Evolutionary conservation across 2,797 vertebrate genomes (phyloP), one percentile per base, ranked within the genome.

Genomic region (Neomorphus geoffroyi): DNA sequence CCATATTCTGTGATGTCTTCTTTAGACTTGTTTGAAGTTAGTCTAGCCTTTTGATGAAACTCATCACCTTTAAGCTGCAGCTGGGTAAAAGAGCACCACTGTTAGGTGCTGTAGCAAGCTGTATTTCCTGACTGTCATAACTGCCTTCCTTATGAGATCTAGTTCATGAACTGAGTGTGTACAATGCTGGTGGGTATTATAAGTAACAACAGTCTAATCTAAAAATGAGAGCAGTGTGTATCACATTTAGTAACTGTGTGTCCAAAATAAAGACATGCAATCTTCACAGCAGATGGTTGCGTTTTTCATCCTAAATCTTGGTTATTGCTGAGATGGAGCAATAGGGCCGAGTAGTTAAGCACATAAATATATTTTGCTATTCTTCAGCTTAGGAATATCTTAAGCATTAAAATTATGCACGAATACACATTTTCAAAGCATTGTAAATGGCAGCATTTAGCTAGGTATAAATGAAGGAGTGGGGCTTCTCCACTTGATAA

Each of bases 1-100:
- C n/a, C 4, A 0, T 66, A 10, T 46, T 32, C 10, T 24, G 13
- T 2, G 5, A 13, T 51, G 43, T n/a, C 28, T 80, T 56, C 2
- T 4, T n/a, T n/a, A 15, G 58, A 11, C 9, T 84, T 78, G 5
- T 53, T 80, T 83, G 18, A 39, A 33, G 11, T 64, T n/a, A 69
- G 23, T 35, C n/a, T 48, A 30, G 16, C 19, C 21, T 90, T 75
- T 41, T 60, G 33, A 19, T 84, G 41, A 65, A 80, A 69, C 18
- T 57, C 7, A 6, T 66, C 10, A 18, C 56, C 23, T 78, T 46
- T 53, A 78, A 78, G 30, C 45, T 64, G 53, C 27, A 86, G 10
- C 23, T 84, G 43, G 18, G 26, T 65, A 6, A 73, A 81, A 88
- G 30, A 30, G 8, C 28, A 64, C 15, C 5, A 1, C 23, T 48